Conservation (phyloP, 2,113 vertebrate species). For the Ahaetulla prasina region DNA sequence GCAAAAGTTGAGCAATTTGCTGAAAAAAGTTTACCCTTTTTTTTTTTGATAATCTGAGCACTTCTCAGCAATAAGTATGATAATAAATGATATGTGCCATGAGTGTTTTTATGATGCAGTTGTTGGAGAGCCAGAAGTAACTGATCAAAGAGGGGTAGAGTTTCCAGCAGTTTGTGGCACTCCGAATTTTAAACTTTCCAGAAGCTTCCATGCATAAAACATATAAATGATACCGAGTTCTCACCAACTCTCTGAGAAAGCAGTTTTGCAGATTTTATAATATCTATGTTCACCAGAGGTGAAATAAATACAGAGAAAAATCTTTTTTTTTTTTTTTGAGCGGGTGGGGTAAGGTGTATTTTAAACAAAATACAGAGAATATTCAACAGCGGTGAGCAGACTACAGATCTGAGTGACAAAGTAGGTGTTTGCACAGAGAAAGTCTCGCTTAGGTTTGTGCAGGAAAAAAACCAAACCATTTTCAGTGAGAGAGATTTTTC, state of each 20-base stretch:
- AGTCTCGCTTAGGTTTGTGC: not conserved
- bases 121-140: not conserved
- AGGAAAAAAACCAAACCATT: not conserved
- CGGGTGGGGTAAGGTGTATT: no score
- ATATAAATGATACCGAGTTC: not conserved
- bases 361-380: not conserved
- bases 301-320: not conserved
- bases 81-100: not conserved
- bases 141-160: constrained; percentile 8
- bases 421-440: not conserved
- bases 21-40: not conserved
- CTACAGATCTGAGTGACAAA: not conserved
- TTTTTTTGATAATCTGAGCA: constrained; percentile 1
- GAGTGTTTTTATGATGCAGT: not conserved
- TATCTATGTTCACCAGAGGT: not conserved
- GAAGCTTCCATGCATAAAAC: not conserved
- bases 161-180: constrained; percentile 7
- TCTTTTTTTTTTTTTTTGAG: no score
- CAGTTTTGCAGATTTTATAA: not conserved
- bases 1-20: not conserved
- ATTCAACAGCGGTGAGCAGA: not conserved
- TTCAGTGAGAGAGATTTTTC: not conserved
- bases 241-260: not conserved
- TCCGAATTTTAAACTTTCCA: constrained; percentile 13
- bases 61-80: not conserved